Evolutionary conservation across 2,113 vertebrate species (phyloP).

Genomic region (Oenanthe oenanthe): DNA sequence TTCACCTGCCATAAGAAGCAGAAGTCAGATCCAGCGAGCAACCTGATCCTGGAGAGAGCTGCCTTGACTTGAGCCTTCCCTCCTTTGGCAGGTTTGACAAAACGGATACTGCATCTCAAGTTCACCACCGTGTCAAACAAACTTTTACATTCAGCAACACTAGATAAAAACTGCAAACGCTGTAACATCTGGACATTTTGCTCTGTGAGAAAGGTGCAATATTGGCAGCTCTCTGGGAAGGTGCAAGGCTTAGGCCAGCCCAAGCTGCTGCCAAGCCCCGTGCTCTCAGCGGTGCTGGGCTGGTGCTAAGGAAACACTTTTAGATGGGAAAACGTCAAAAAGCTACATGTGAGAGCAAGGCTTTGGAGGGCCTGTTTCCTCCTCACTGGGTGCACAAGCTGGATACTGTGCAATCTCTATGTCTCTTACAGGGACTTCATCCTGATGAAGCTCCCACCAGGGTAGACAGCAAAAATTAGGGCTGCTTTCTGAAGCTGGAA

Average conservation of each 20-base stretch:
- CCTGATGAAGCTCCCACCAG: background rate
- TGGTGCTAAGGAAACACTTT: background rate
- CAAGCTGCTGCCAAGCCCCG: rapidly evolving
- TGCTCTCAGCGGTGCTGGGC: rapidly evolving
- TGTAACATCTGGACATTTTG: background rate
- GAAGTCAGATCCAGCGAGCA: background rate
- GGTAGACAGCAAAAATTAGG: background rate
- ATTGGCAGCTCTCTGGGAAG: background rate
- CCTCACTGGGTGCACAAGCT: background rate
- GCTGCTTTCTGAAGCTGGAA: background rate
- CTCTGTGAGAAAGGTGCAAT: background rate
- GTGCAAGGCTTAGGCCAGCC: background rate
- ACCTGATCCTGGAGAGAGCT: background rate
- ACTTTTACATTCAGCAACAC: background rate
- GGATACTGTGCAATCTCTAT: background rate
- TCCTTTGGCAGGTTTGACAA: constrained; percentile 8
- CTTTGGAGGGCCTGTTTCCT: background rate
- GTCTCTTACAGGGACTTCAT: background rate
- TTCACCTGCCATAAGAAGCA: constrained; percentile 10
- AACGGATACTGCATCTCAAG: constrained; percentile 30
- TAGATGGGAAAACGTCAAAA: background rate
- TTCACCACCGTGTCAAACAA: background rate
- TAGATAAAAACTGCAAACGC: background rate
- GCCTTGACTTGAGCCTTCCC: constrained; percentile 9
- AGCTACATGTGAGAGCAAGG: background rate